Evolutionary conservation across 2,888 invertebrate species (phyloP).

Genomic region (Hydrotaea cyrtoneurina): DNA sequence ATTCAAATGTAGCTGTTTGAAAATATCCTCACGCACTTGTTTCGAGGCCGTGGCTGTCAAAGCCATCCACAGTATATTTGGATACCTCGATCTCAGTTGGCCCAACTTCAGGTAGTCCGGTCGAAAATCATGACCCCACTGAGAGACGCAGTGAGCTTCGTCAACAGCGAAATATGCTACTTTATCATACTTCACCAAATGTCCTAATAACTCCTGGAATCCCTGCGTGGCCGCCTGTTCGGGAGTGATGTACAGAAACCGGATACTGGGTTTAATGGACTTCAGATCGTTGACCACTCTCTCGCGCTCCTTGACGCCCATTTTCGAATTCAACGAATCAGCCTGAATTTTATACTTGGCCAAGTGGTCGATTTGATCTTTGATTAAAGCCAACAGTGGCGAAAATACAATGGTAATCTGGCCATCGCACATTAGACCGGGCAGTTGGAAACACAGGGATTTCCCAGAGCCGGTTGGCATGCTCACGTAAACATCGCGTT

Average conservation of each 20-base stretch:
- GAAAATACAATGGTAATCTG: slow-evolving; percentile 96
- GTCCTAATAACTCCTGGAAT: slow-evolving; percentile 85
- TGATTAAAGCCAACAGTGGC: slow-evolving; percentile 96
- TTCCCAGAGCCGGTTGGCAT: slow-evolving; percentile 99
- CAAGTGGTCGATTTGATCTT: slow-evolving; percentile 97
- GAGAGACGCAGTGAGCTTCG: slow-evolving; percentile 98
- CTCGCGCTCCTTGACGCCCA: slow-evolving; percentile 88
- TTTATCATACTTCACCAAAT: slow-evolving; percentile 88
- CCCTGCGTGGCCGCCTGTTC: slow-evolving; percentile 94
- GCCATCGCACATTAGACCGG: slow-evolving; percentile 90
- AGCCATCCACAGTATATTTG: slow-evolving; percentile 91
- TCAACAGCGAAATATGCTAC: slow-evolving; percentile 96
- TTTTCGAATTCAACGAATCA: slow-evolving; percentile 96
- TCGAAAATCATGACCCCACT: slow-evolving; percentile 99
- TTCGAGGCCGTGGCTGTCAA: slow-evolving; percentile 95
- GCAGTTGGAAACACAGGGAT: slow-evolving; percentile 97
- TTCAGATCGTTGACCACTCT: slow-evolving; percentile 89
- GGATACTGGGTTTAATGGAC: slow-evolving; percentile 87
- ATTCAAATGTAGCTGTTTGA: slow-evolving; percentile 86
- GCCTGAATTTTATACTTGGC: slow-evolving; percentile 89
- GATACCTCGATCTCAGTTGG: slow-evolving; percentile 83
- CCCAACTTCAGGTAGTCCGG: slow-evolving; percentile 97
- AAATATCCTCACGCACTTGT: slow-evolving; percentile 91
- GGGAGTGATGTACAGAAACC: slow-evolving; percentile 96
- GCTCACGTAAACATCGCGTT: slow-evolving; percentile 95